Percentiles rank a stretch among this genome's conserved stretches.
phyloP scores from a whole-genome alignment of 1,140 invertebrate genomes.

The Harlomillsia oculata region DNA sequence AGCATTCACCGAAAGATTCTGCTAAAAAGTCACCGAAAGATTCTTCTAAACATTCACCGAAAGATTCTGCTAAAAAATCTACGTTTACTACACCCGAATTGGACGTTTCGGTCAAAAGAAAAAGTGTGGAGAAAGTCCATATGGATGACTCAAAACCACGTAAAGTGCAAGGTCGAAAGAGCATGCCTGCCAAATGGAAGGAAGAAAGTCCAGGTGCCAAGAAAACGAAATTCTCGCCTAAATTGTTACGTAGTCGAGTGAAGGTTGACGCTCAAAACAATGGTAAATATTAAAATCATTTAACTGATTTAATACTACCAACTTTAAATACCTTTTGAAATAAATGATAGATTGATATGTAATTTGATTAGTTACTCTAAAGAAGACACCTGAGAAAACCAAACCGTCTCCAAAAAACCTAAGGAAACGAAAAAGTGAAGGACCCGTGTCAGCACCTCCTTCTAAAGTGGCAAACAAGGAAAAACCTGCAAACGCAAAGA shows the following conservation, averaged over 20 bases:
- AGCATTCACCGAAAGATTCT: no score
- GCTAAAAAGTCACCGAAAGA: no score
- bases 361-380: not conserved
- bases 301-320: not conserved
- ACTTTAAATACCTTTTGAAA: not conserved
- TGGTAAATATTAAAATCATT: not conserved
- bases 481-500: no score
- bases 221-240: not conserved
- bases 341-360: not conserved
- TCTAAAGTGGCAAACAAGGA: no score
- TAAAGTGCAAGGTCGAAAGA: not conserved
- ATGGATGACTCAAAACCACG: not conserved
- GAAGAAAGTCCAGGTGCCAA: not conserved
- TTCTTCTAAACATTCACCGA: no score
- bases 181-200: not conserved
- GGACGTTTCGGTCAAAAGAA: no score
- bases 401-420: constrained; percentile 18
- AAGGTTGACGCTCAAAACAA: not conserved
- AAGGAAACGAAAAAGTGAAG: constrained; percentile 9
- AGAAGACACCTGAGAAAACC: not conserved
- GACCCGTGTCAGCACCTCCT: not conserved
- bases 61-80: no score
- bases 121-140: not conserved
- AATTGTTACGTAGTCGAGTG: constrained; percentile 12
- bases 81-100: no score